These are phyloP conservation scores for Patella ulyssiponensis DNA, from an alignment of 2,888 invertebrate genomes.

Conservation along the genomic window DNA sequence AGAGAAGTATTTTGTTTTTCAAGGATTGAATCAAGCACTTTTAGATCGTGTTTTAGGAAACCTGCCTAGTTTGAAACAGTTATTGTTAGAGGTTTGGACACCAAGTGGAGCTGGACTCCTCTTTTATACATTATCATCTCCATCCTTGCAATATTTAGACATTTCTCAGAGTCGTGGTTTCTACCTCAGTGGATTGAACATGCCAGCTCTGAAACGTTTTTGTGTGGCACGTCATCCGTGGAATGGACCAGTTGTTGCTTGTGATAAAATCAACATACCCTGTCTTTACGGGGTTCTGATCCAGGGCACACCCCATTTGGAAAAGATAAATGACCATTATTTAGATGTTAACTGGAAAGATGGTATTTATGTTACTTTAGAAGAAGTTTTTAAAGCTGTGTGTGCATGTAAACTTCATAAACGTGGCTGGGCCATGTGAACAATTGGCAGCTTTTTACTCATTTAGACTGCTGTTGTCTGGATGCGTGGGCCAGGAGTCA, in stretches of 20 bases:
- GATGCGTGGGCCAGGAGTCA: no score
- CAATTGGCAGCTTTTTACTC: no score
- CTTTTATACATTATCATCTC: slow-evolving; percentile 56
- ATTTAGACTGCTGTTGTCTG: no score
- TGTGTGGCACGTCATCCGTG: slow-evolving; percentile 64
- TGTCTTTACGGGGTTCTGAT: slow-evolving; percentile 65
- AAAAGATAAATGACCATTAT: slow-evolving; percentile 63
- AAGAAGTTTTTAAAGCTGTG: slow-evolving; percentile 60
- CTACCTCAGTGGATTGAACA: slow-evolving; percentile 57
- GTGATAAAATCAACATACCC: slow-evolving; percentile 57
- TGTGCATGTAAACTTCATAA: slow-evolving; percentile 65
- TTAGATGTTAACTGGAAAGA: slow-evolving; percentile 58
- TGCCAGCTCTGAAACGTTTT: slow-evolving; percentile 61
- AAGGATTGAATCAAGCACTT: slow-evolving; percentile 57
- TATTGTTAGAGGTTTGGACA: slow-evolving; percentile 69
- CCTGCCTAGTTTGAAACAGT: slow-evolving; percentile 52
- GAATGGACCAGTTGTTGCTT: slow-evolving; percentile 60
- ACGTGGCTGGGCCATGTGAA: slow-evolving; percentile 57
- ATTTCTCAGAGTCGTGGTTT: slow-evolving; percentile 69
- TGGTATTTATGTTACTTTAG: slow-evolving; percentile 49
- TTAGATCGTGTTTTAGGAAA: slow-evolving; percentile 54
- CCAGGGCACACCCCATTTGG: slow-evolving; percentile 60
- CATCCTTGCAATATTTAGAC: slow-evolving; percentile 65
- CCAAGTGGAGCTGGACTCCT: slow-evolving; percentile 63
- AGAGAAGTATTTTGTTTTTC: slow-evolving; percentile 66